Base-by-base conservation (phyloP, 2,113 vertebrate species). In the Toxostoma redivivum region DNA sequence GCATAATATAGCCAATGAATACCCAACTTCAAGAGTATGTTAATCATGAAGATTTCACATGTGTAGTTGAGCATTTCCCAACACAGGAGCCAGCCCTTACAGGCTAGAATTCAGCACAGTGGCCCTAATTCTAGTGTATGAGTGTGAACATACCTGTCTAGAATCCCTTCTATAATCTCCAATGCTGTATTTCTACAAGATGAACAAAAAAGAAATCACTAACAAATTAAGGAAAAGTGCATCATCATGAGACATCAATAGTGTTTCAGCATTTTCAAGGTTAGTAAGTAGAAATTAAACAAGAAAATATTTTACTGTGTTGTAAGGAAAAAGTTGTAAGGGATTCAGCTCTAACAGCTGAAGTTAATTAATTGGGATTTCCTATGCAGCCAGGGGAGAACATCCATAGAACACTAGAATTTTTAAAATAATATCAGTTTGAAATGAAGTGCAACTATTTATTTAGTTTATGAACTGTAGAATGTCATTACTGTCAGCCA, bases 311-410 rank as follows among this genome's bases (percentile, higher is more conserved):
- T 88, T 93, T 72, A 31, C 18, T 81, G 5, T 69, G 12, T 64
- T 24, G 19, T 15, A 57, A 66, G 4, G 37, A 37, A 57, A 86
- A 62, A 65, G 17, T 76, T 74, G 50, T 45, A 83, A 91, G 53
- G 30, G 50, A 86, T 88, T 92, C 86, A 80, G 85, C 50, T 76
- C 71, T 42, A 95, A 73, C 12, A 81, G 37, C 12, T 62, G 45
- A 91, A 81, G 45, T 79, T 94, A 96, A 96, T 81, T 80, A 95
- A 95, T 31, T 66, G 35, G 45, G 21, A 96, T 94, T 95, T 97
- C 82, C 88, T 95, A 79, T 12, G 28, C 40, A 80, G 57, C 12
- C 74, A 88, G 58, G 22, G 64, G 47, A 83, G 67, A 85, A 92
- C 5, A 10, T 38, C 62, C 69, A 58, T 31, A 50, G 25, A 61